These are phyloP conservation scores for Eupithecia inturbata DNA, from an alignment of 2,888 invertebrate species.

Conservation along the genomic window DNA sequence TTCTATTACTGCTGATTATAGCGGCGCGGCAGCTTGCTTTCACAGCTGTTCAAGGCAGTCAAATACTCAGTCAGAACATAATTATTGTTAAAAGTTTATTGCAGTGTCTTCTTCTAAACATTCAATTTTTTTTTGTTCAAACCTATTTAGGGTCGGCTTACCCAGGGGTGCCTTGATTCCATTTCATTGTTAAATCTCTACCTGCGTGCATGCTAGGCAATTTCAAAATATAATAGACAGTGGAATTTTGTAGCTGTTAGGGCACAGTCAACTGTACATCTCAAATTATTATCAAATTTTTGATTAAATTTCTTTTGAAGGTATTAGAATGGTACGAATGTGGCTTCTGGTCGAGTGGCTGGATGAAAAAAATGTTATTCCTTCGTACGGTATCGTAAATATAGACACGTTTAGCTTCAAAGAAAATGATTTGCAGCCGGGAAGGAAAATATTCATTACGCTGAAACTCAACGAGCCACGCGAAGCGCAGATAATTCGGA, in stretches of 20 bases:
- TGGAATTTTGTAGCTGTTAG: slow-evolving; percentile 41
- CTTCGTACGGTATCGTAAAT: slow-evolving; percentile 62
- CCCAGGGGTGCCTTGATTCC: slow-evolving; percentile 44
- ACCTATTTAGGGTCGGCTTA: slow-evolving; percentile 44
- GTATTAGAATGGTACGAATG: slow-evolving; percentile 54
- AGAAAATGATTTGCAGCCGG: slow-evolving; percentile 54
- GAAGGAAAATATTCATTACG: slow-evolving; percentile 56
- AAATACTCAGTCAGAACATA: not conserved
- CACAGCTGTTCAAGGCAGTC: not conserved
- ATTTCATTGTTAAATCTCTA: slow-evolving; percentile 50
- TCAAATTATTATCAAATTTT: not conserved
- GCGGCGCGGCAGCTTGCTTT: not conserved
- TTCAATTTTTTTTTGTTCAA: slow-evolving; percentile 39
- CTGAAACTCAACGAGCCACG: slow-evolving; percentile 50
- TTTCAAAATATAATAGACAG: slow-evolving; percentile 34
- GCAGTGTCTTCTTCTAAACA: slow-evolving; percentile 36
- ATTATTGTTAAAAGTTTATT: slow-evolving; percentile 30
- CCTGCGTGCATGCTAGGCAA: slow-evolving; percentile 43
- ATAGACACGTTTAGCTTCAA: slow-evolving; percentile 50
- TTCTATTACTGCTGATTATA: not conserved
- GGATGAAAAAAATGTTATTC: slow-evolving; percentile 58
- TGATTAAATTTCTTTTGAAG: not conserved
- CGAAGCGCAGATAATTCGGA: slow-evolving; percentile 59
- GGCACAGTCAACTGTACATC: slow-evolving; percentile 17
- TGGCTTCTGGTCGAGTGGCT: slow-evolving; percentile 73